phyloP scores from a whole-genome alignment of 1,140 invertebrate genomes.

The Lepidurus apus region DNA sequence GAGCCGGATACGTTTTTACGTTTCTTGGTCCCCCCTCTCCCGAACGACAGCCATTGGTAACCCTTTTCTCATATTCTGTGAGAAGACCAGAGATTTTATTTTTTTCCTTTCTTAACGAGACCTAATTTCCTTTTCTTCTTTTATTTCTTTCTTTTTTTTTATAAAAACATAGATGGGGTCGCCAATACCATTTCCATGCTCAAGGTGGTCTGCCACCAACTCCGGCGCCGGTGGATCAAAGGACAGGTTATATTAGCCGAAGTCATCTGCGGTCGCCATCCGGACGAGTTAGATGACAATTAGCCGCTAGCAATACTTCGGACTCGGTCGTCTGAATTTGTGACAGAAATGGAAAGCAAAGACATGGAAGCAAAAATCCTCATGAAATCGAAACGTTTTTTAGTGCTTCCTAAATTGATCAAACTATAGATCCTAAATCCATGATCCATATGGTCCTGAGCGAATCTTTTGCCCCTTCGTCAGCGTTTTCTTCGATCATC shows the following conservation, averaged over 20 bases:
- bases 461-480: background rate
- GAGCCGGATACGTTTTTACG: background rate
- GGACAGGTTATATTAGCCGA: slow-evolving; percentile 76
- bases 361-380: background rate
- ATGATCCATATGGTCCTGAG: too few species aligned
- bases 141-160: background rate
- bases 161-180: slow-evolving; percentile 55
- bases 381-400: background rate
- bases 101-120: background rate
- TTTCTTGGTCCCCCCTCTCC: background rate
- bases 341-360: background rate
- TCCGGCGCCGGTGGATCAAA: slow-evolving; percentile 47
- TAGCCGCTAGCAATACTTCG: background rate
- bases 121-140: background rate
- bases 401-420: background rate
- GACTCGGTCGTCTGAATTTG: background rate
- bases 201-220: slow-evolving; percentile 54
- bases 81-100: background rate
- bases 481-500: background rate
- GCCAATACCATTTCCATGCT: slow-evolving; percentile 45
- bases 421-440: too few species aligned
- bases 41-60: background rate
- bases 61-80: background rate
- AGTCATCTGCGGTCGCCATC: slow-evolving; percentile 82
- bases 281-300: slow-evolving; percentile 67